phyloP scores from a whole-genome alignment of 1,140 invertebrate genomes.

The Drosophila repleta region DNA sequence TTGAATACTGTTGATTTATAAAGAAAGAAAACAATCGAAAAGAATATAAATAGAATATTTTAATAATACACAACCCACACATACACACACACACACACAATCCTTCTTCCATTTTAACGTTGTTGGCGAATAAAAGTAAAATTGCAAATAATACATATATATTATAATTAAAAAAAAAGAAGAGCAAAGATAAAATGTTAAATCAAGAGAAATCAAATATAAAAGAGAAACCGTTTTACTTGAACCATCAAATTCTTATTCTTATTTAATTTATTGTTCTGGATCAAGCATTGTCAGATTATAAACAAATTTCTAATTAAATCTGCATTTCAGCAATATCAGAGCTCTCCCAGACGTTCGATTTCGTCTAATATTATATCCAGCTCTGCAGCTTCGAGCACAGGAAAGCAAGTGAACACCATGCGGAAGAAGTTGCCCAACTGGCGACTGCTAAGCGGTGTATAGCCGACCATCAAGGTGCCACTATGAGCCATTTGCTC shows the following conservation, averaged over 20 bases:
- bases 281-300: neutral
- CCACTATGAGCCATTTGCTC: constrained; percentile 91
- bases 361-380: constrained; percentile 77
- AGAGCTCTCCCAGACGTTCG: constrained; percentile 69
- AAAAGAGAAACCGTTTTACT: constrained; percentile 70
- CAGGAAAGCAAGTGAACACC: constrained; percentile 92
- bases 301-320: neutral
- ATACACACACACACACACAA: constrained; percentile 55
- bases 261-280: neutral
- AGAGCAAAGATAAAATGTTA: constrained; percentile 60
- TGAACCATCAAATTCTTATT: constrained; percentile 38
- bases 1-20: constrained; percentile 58
- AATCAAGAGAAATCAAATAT: constrained; percentile 72
- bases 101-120: constrained; percentile 81
- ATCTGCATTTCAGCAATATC: constrained; percentile 25
- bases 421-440: constrained; percentile 95
- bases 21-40: constrained; percentile 40
- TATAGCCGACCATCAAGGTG: constrained; percentile 93
- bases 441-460: constrained; percentile 88
- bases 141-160: constrained; percentile 60
- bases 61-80: constrained; percentile 48
- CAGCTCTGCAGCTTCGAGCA: constrained; percentile 76
- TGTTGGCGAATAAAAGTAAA: constrained; percentile 75
- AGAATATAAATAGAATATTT: constrained; percentile 70
- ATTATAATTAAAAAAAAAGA: constrained; percentile 35